phyloP scores from a whole-genome alignment of 1,140 invertebrate species.

The Zaprionus gabonicus region DNA sequence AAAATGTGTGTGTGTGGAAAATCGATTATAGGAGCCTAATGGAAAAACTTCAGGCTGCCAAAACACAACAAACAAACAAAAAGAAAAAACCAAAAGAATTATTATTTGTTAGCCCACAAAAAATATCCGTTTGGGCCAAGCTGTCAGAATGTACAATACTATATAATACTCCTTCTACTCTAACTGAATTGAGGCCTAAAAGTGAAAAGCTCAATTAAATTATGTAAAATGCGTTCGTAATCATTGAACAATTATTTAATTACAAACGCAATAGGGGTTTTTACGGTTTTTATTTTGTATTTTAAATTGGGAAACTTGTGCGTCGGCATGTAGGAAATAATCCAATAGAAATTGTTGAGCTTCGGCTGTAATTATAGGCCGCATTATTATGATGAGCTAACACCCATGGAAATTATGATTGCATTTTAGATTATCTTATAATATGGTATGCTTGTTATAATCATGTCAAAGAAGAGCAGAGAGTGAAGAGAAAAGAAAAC shows the following conservation, averaged over 20 bases:
- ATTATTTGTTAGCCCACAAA: slow-evolving; percentile 37
- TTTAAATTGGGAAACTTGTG: slow-evolving; percentile 39
- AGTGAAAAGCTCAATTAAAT: slow-evolving; percentile 29
- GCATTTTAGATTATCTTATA: not conserved
- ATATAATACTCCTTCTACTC: slow-evolving; percentile 7
- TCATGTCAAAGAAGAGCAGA: not conserved
- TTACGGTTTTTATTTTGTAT: slow-evolving; percentile 6
- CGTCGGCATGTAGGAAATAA: slow-evolving; percentile 51
- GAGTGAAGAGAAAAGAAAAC: not conserved
- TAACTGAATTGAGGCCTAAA: slow-evolving; percentile 1
- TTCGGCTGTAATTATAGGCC: not conserved
- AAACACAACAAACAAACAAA: slow-evolving; percentile 21
- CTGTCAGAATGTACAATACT: slow-evolving; percentile 15
- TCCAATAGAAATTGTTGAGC: slow-evolving; percentile 17
- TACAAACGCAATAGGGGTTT: slow-evolving; percentile 44
- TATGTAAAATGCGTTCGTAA: slow-evolving; percentile 52
- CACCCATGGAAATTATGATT: not conserved
- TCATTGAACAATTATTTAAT: slow-evolving; percentile 64
- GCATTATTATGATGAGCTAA: not conserved
- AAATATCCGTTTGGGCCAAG: slow-evolving; percentile 21
- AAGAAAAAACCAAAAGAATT: not conserved
- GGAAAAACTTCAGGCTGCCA: slow-evolving; percentile 57
- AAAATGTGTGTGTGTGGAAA: slow-evolving; percentile 69
- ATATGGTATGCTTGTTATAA: not conserved
- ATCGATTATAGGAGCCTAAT: slow-evolving; percentile 65